Base-by-base conservation (phyloP, 2,113 vertebrate species). In the Morone saxatilis region DNA sequence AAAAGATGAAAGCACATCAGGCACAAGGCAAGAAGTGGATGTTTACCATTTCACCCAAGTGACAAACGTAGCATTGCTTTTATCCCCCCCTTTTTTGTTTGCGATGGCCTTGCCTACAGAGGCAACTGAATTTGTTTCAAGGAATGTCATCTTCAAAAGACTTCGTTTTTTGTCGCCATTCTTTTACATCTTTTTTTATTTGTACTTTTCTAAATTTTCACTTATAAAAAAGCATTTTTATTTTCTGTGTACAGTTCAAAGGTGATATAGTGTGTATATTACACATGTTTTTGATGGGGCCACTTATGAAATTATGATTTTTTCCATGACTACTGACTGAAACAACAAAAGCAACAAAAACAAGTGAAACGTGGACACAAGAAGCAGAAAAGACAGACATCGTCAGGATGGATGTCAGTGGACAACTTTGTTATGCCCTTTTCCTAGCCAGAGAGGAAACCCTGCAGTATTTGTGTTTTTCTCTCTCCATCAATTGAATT, bases 231-330 rank as follows among this genome's bases (percentile, higher is more conserved):
- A 77, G 54, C 47, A 68, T 83, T 92, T 90, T 90, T 92, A 89
- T 89, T 90, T 90, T 90, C 79, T 83, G 96, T 98, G 97, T 98
- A 98, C 96, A 98, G 97, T 97, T 97, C 95, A 95, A 96, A 89
- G 94, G 94, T 94, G 96, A 90, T 97, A 95, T 95, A 86, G 86
- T 97, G 97, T 99, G 97, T 97, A 97, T 97, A 97, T 97, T 97
- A 97, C 96, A 98, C 96, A 93, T 95, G 62, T 97, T 96, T 89
- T 85, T 78, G 94, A 94, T 86, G 95, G 95, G 95, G 82, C 96
- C 96, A 95, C 95, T 96, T 96, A 94, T 92, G 94, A 95, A 96
- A 95, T 96, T 96, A 95, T 96, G 94, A 95, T 96, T 96, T 96
- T 95, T 97, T 96, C 91, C 95, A 94, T 95, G 92, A 95, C 48